Base-by-base conservation (phyloP, 2,888 invertebrate genomes). In the Ennomos fuscantarius region DNA sequence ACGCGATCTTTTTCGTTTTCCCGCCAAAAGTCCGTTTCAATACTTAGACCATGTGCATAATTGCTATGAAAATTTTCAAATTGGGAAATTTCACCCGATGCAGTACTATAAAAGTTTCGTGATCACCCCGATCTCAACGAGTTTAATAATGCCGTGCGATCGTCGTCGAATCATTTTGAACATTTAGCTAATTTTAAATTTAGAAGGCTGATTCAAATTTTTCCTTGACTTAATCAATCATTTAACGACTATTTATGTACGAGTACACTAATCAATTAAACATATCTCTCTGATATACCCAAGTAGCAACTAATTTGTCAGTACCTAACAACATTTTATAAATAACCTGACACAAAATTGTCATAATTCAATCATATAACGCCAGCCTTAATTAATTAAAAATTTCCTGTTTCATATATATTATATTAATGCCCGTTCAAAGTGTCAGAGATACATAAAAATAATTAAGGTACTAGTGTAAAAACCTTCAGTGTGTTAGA, bases 381-480 rank as follows among this genome's bases (percentile, higher is more conserved):
- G 41, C 43, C 13, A 41, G 24, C 42, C 11, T 46, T 53, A 57
- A 55, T 54, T 56, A 61, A 62, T 62, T 56, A 46, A 46, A 54
- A 62, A 62, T 62, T 61, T 64, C 62, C 62, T 66, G 66, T 42
- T 55, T 24, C 24, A 24, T 24, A 24, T 6, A 24, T 59, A 52
- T 63, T 64, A 56, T 48, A 55, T 64, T 57, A 62, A 37, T 55
- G 58, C 35, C 43, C 49, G 49, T 49, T 53, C 51, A 61, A 54
- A 49, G 63, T 62, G 57, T 59, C 60, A 54, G 37, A 51, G 46
- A 33, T 10, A 60, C 52, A 62, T 63, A 60, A 51, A 59, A 60
- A 63, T 62, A 66, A 63, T 62, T 60, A 60, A 49, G 60, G 43
- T 9, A 58, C 53, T 55, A 53, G 54, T 56, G 62, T 60, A 32